Evolutionary conservation across 2,888 invertebrate species (phyloP), one percentile per base, ranked within the genome.

Genomic region (Spisula solida): DNA sequence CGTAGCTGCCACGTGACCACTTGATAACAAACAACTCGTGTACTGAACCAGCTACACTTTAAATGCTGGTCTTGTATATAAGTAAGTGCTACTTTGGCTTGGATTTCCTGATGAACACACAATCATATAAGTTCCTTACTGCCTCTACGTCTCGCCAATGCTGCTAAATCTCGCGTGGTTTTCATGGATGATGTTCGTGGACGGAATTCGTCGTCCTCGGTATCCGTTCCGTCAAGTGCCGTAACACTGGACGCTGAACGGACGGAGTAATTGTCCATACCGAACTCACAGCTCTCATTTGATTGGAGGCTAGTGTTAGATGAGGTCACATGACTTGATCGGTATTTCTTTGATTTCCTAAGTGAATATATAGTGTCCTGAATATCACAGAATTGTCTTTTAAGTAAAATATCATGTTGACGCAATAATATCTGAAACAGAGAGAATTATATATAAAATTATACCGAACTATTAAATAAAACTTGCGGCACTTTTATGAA

Each of bases 81-180:
- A 41, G 41, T 41, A 2, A 2, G 41, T 8, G 8, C 41, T 41
- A 41, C 41, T 41, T 41, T 41, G n/a, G n/a, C 41, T 41, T 41
- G 41, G 41, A 41, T 41, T 41, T 41, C 8, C 41, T 5, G 41
- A n/a, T n/a, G n/a, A n/a, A n/a, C n/a, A n/a, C n/a, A n/a, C n/a
- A n/a, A n/a, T 78, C 48, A 94, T 51, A 94, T 94, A 56, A 95
- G 88, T 81, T 95, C 95, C 82, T 95, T 95, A 86, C 95, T 95
- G 1, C 95, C 95, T 16, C 95, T 88, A 85, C 95, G 82, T 87
- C 95, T 94, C 70, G 95, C 95, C 29, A 95, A 81, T 8, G 95
- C 95, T 14, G 95, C 94, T 66, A 95, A 89, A 92, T 95, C 95
- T 89, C 95, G 91, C 48, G 95, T 95, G 4, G 95, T 95, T 93